Evolutionary conservation across 2,888 invertebrate species (phyloP).

Genomic region (Melinaea menophilus): DNA sequence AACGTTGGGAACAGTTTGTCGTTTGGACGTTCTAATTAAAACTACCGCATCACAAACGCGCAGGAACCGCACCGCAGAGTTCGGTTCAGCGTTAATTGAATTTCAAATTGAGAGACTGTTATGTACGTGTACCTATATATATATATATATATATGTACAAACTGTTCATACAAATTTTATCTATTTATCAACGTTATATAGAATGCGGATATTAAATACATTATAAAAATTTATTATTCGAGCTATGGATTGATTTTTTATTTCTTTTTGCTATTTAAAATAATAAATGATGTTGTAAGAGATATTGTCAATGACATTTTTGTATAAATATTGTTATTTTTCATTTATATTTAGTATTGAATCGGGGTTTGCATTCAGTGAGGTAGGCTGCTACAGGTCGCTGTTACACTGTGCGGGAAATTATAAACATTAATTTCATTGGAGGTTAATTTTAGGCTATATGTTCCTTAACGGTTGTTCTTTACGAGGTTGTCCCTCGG

Average conservation of each 20-base stretch:
- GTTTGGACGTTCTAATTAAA: slow-evolving; percentile 24
- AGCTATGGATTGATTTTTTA: too few species aligned
- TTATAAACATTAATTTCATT: too few species aligned
- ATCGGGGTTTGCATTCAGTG: background rate
- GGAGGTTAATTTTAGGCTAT: background rate
- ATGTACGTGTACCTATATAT: background rate
- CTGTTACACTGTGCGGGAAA: too few species aligned
- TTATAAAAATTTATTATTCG: too few species aligned
- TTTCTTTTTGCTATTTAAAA: too few species aligned
- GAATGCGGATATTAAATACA: too few species aligned
- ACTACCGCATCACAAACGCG: slow-evolving; percentile 12
- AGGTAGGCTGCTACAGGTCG: background rate
- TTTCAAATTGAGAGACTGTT: slow-evolving; percentile 5
- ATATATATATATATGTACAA: background rate
- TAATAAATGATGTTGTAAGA: too few species aligned
- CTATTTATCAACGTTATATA: too few species aligned
- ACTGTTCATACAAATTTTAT: too few species aligned
- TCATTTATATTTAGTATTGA: background rate
- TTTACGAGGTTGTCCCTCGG: slow-evolving; percentile 45
- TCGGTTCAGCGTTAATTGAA: slow-evolving; percentile 13
- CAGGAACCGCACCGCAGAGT: background rate
- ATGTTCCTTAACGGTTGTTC: slow-evolving; percentile 24
- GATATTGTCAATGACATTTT: background rate
- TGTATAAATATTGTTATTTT: background rate
- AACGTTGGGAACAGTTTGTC: slow-evolving; percentile 10